Percentiles rank a stretch among this genome's conserved stretches.
Conservation (phyloP, 2,113 vertebrate species). For the Eptesicus fuscus region DNA sequence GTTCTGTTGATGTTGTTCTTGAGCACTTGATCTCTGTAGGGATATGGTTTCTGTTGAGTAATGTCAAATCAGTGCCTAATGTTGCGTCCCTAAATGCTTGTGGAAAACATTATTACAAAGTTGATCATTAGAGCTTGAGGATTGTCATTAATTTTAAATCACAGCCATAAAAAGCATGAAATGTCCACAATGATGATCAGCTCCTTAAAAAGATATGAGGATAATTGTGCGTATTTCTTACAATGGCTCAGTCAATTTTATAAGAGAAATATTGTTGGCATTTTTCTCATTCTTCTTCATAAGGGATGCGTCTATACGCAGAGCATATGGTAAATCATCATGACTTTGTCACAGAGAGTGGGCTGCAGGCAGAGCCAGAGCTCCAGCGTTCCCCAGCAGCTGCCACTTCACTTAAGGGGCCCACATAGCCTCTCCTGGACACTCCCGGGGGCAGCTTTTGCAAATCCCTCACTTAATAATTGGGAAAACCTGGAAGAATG, state of each 20-base stretch:
- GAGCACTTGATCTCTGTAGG: background rate
- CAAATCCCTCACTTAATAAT: slow-evolving; percentile 15
- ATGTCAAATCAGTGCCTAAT: slow-evolving; percentile 44
- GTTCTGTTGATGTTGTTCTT: slow-evolving; percentile 32
- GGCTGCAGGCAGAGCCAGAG: background rate
- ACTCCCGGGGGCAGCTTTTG: background rate
- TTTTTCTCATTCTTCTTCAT: slow-evolving; percentile 33
- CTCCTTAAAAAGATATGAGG: background rate
- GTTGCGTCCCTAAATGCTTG: slow-evolving; percentile 3
- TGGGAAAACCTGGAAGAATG: background rate
- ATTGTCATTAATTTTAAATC: slow-evolving; percentile 24
- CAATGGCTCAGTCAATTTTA: background rate
- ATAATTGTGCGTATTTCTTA: background rate
- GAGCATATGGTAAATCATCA: slow-evolving; percentile 17
- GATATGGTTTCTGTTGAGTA: background rate
- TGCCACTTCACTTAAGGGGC: slow-evolving; percentile 35
- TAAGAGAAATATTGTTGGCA: background rate
- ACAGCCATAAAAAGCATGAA: background rate
- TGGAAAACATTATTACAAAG: slow-evolving; percentile 12
- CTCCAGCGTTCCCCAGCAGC: slow-evolving; percentile 1
- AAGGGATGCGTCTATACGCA: background rate
- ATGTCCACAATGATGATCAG: background rate
- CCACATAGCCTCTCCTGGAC: background rate
- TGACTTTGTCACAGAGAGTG: background rate
- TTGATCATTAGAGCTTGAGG: slow-evolving; percentile 28